These are phyloP conservation scores for Onychorhynchus coronatus DNA, from an alignment of 2,113 vertebrate species.

Conservation along the genomic window DNA sequence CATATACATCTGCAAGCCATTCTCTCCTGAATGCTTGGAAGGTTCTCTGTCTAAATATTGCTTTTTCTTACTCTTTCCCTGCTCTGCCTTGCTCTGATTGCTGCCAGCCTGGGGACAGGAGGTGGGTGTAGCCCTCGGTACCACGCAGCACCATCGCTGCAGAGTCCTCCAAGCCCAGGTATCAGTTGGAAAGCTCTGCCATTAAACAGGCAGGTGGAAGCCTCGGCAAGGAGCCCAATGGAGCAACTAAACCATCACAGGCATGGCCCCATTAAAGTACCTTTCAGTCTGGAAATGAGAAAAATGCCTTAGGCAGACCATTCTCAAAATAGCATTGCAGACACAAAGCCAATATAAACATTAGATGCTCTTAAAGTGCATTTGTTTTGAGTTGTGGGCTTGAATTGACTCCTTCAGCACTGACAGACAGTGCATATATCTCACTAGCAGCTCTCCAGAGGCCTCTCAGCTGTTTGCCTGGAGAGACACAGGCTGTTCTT, in stretches of 20 bases:
- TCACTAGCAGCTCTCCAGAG: conserved; percentile 18
- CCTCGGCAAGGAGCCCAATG: conserved; percentile 40
- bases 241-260: conserved; percentile 57
- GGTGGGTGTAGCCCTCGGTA: not conserved
- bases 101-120: conserved; percentile 51
- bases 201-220: conserved; percentile 69
- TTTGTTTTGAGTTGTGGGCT: conserved; percentile 34
- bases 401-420: conserved; percentile 41
- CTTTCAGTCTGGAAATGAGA: conserved; percentile 67
- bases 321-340: conserved; percentile 54
- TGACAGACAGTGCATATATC: conserved; percentile 41
- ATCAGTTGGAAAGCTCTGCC: conserved; percentile 3
- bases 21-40: conserved; percentile 67
- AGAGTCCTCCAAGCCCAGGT: conserved; percentile 10
- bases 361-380: conserved; percentile 41
- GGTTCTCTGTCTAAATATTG: conserved; percentile 69
- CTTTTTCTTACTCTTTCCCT: conserved; percentile 50
- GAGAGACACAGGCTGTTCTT: conserved; percentile 6
- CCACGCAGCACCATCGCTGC: not conserved
- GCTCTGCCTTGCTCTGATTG: conserved; percentile 56
- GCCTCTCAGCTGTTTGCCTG: conserved; percentile 25
- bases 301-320: conserved; percentile 59
- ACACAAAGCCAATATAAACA: conserved; percentile 66
- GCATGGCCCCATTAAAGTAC: conserved; percentile 45
- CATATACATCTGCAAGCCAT: conserved; percentile 77